These are phyloP conservation scores for Eremobia ochroleuca DNA, from an alignment of 2,888 invertebrate species.

Conservation along the genomic window DNA sequence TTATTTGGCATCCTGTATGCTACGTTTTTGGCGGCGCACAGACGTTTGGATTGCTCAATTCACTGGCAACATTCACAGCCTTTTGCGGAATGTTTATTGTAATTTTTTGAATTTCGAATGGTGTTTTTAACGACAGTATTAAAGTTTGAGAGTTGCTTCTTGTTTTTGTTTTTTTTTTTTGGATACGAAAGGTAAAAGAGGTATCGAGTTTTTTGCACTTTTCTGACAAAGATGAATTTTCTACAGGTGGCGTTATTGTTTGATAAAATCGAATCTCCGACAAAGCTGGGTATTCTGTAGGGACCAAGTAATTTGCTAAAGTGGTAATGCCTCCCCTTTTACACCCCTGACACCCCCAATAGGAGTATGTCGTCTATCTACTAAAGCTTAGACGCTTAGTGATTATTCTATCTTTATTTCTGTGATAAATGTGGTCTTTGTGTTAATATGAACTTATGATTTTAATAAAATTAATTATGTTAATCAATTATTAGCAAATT, in stretches of 20 bases:
- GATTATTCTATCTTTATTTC: slow-evolving; percentile 49
- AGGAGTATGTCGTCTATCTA: slow-evolving; percentile 67
- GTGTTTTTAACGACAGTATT: slow-evolving; percentile 50
- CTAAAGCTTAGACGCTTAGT: slow-evolving; percentile 58
- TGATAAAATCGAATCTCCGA: slow-evolving; percentile 77
- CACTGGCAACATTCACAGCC: slow-evolving; percentile 56
- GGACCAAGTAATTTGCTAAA: slow-evolving; percentile 84
- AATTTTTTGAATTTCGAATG: slow-evolving; percentile 57
- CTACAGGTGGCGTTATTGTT: slow-evolving; percentile 74
- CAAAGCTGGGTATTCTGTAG: slow-evolving; percentile 76
- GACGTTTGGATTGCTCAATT: slow-evolving; percentile 65
- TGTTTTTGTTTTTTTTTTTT: slow-evolving; percentile 8
- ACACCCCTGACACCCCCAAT: slow-evolving; percentile 61
- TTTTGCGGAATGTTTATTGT: slow-evolving; percentile 62
- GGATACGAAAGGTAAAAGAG: slow-evolving; percentile 29
- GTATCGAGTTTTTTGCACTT: slow-evolving; percentile 47
- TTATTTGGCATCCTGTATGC: slow-evolving; percentile 64
- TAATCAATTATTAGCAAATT: not conserved
- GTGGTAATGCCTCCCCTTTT: slow-evolving; percentile 76
- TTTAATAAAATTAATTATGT: not conserved
- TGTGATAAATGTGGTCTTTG: slow-evolving; percentile 14
- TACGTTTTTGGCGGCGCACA: slow-evolving; percentile 54
- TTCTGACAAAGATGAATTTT: slow-evolving; percentile 62
- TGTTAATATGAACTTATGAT: slow-evolving; percentile 6
- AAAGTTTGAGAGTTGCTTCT: slow-evolving; percentile 24